These are phyloP conservation scores for Nestor notabilis DNA, from an alignment of 2,113 vertebrate species.

Conservation along the genomic window DNA sequence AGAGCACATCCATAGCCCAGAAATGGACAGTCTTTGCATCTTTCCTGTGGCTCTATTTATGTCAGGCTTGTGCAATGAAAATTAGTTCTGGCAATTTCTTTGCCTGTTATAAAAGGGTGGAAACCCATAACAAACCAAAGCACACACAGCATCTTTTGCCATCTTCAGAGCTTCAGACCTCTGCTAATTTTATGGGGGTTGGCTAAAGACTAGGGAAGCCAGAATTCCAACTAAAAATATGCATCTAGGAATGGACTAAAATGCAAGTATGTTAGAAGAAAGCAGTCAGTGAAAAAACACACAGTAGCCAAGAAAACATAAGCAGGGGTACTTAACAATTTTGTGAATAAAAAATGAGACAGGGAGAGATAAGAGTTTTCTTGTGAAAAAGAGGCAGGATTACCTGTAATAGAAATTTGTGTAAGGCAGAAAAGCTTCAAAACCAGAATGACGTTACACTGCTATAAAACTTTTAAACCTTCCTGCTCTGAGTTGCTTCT, in stretches of 20 bases:
- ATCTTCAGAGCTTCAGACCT: slow-evolving; percentile 58
- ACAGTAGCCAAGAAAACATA: slow-evolving; percentile 10
- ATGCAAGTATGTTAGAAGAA: slow-evolving; percentile 16
- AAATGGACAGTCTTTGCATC: not conserved
- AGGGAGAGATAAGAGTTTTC: not conserved
- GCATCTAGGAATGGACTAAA: not conserved
- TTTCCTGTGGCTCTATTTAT: not conserved
- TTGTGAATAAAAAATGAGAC: not conserved
- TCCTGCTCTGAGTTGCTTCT: not conserved
- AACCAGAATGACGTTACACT: not conserved
- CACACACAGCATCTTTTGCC: slow-evolving; percentile 3
- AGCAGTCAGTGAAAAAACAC: slow-evolving; percentile 17
- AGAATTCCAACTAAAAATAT: slow-evolving; percentile 26
- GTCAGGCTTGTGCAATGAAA: slow-evolving; percentile 19
- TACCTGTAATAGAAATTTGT: slow-evolving; percentile 1
- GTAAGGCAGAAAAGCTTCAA: slow-evolving; percentile 28
- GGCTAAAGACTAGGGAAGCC: slow-evolving; percentile 17
- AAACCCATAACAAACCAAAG: slow-evolving; percentile 37
- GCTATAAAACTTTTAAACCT: slow-evolving; percentile 33
- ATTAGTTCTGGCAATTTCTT: not conserved
- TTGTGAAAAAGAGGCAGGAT: not conserved
- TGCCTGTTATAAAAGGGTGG: slow-evolving; percentile 16
- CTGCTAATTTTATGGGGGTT: slow-evolving; percentile 47
- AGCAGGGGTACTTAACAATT: not conserved
- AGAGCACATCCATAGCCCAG: not conserved